Evolutionary conservation across 2,888 invertebrate genomes (phyloP), one percentile per base, ranked within the genome.

Genomic region (Hydraecia micacea): DNA sequence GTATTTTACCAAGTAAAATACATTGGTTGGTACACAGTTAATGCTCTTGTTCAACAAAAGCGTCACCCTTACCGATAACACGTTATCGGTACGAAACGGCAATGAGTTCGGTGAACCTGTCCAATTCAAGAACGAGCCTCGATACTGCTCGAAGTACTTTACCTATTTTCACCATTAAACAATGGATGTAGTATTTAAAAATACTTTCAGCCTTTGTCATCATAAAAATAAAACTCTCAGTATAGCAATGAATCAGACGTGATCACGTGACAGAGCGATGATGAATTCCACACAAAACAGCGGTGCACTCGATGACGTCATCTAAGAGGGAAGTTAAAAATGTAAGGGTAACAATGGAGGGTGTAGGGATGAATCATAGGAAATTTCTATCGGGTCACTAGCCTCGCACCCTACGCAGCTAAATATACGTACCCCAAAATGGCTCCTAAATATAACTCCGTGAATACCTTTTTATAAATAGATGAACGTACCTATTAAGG

Each of bases 291-390:
- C 89, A 89, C 84, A 91, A 90, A 91, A 91, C 88, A 89, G 90
- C 93, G 92, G 88, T 94, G 93, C 94, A 93, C 87, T 90, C 89
- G 89, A 90, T 96, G 96, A 96, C 96, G 96, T 96, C 96, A 97
- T 88, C 87, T 80, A 82, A 89, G 91, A 94, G 94, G 95, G 94
- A 93, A 93, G 89, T 90, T 90, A 89, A 91, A 91, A 92, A 91
- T 87, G 89, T 89, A 90, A 94, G 95, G 96, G 95, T 92, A 90
- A 93, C 91, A 92, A 92, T 91, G 79, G 93, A 95, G 96, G 96
- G 96, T 94, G 93, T 90, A 91, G 93, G 94, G 96, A 95, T 97
- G 96, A 97, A 95, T 97, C 96, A 96, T 95, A 94, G 94, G 94
- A 94, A 93, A 93, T 93, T 93, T 92, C 91, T 92, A 91, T 92